phyloP scores from a whole-genome alignment of 2,113 vertebrate genomes.

The Fulica atra region DNA sequence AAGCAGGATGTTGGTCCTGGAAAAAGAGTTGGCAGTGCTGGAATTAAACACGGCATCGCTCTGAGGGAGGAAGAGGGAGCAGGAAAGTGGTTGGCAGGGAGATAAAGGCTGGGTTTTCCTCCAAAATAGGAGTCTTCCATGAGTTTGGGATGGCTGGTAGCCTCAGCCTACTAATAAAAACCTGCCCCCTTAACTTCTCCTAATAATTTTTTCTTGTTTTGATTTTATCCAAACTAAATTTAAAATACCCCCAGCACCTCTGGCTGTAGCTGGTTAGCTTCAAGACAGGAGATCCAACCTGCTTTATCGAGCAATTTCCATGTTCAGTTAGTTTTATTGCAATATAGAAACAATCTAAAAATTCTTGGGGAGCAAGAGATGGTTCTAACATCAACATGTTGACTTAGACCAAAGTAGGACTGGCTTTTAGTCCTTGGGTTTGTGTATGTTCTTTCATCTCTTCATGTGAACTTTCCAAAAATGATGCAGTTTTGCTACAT shows the following conservation, averaged over 20 bases:
- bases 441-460: constrained; percentile 55
- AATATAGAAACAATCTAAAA: background rate
- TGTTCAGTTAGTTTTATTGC: background rate
- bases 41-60: background rate
- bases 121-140: background rate
- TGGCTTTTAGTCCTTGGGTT: constrained; percentile 40
- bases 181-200: background rate
- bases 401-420: constrained; percentile 1
- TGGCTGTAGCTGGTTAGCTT: background rate
- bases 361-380: constrained; percentile 2
- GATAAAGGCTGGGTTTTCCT: background rate
- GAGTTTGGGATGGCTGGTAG: background rate
- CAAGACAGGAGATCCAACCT: background rate
- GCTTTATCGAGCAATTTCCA: background rate
- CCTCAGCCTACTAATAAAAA: background rate
- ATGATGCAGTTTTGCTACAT: constrained; percentile 44
- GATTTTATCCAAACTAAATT: background rate
- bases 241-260: rapidly evolving
- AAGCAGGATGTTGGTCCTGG: background rate
- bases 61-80: background rate
- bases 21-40: background rate
- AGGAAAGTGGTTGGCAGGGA: background rate
- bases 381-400: background rate
- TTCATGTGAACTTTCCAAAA: constrained; percentile 33
- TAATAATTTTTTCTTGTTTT: background rate